phyloP scores from a whole-genome alignment of 2,797 vertebrate species.

The Pyrocephalus nanus region DNA sequence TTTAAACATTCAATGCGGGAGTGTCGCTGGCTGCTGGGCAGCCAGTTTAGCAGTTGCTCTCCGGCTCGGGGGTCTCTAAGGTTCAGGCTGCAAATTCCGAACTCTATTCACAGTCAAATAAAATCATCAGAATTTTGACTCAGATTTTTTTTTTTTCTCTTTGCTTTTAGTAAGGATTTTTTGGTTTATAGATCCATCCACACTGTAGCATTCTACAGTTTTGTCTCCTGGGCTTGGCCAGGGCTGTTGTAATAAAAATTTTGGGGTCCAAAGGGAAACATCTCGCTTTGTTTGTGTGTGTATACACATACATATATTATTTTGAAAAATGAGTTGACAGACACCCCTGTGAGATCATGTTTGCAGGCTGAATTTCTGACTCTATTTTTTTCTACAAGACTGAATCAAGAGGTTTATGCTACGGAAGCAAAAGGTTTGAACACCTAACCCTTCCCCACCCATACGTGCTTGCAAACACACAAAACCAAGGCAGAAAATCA shows the following conservation, averaged over 20 bases:
- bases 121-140: neutral
- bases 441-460: neutral
- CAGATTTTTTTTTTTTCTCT: neutral
- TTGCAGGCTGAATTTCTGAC: constrained; percentile 20
- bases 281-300: neutral
- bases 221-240: neutral
- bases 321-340: constrained; percentile 34
- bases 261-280: constrained; percentile 18
- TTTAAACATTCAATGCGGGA: constrained; percentile 63
- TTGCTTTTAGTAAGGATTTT: neutral
- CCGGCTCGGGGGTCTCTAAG: neutral
- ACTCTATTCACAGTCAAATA: neutral
- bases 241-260: constrained; percentile 5
- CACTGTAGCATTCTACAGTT: neutral
- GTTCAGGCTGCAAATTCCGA: neutral
- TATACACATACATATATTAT: neutral
- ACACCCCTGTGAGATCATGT: neutral
- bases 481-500: constrained; percentile 35
- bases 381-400: neutral
- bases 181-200: neutral
- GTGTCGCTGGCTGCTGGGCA: constrained; percentile 34
- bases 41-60: neutral
- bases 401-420: neutral
- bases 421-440: neutral
- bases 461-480: neutral